Conservation (phyloP, 2,113 vertebrate species). For the Apodemus speciosus region DNA sequence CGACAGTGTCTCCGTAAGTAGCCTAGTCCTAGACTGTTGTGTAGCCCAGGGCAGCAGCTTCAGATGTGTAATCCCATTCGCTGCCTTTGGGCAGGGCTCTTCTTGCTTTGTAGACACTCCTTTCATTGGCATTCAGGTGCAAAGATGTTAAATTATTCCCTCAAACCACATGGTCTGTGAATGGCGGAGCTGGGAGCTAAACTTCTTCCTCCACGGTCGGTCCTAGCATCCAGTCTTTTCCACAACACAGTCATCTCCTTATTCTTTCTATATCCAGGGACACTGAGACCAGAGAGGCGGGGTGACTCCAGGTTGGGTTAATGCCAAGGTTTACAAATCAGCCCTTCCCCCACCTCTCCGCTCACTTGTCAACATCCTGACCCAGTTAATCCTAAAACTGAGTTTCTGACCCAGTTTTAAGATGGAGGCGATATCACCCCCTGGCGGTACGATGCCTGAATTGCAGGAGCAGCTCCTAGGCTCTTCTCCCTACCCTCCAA, state of each 20-base stretch:
- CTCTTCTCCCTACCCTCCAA: neutral
- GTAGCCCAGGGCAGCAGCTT: neutral
- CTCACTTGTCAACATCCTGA: neutral
- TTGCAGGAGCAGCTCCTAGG: constrained; percentile 37
- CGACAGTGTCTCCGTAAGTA: neutral
- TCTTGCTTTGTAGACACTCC: neutral
- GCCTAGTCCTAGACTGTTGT: neutral
- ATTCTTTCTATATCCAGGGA: neutral
- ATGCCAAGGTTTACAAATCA: neutral
- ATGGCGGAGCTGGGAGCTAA: neutral
- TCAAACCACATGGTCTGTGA: neutral
- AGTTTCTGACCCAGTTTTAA: neutral
- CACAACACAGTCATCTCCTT: neutral
- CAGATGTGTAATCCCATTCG: neutral
- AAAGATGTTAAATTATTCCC: neutral
- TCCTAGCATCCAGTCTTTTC: neutral
- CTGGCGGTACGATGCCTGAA: constrained; percentile 47
- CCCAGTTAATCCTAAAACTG: no score
- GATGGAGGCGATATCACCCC: constrained; percentile 36
- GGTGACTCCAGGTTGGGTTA: neutral
- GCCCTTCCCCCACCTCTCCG: neutral
- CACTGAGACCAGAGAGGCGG: neutral
- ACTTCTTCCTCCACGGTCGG: neutral
- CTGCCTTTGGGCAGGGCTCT: neutral
- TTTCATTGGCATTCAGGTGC: neutral